phyloP scores from a whole-genome alignment of 2,113 vertebrate genomes.

The Laticauda laticaudata region DNA sequence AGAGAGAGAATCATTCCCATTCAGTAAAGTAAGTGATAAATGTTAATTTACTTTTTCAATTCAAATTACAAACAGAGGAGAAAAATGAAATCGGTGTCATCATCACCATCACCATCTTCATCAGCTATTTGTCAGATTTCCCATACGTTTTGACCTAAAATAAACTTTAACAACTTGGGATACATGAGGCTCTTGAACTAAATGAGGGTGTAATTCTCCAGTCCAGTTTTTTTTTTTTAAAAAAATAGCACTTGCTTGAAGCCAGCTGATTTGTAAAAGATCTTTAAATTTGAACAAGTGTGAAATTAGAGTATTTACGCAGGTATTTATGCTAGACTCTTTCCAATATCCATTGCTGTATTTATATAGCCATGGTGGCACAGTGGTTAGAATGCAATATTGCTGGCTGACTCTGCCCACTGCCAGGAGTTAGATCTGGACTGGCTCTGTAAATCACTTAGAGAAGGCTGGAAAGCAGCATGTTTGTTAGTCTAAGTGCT shows the following conservation, averaged over 20 bases:
- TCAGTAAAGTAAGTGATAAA: constrained; percentile 32
- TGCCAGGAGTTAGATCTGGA: background rate
- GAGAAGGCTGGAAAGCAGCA: background rate
- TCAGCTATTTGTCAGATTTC: constrained; percentile 14
- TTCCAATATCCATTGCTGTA: background rate
- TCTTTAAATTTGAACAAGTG: background rate
- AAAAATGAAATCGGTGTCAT: constrained; percentile 1
- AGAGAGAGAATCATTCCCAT: constrained; percentile 7
- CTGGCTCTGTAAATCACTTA: background rate
- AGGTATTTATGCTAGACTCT: background rate
- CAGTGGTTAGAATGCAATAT: background rate
- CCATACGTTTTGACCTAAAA: constrained; percentile 17
- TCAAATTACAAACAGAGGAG: background rate
- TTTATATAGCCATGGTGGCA: background rate
- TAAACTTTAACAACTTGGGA: background rate
- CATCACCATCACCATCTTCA: background rate
- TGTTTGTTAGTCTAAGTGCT: background rate
- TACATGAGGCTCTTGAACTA: background rate
- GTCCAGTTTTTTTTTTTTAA: background rate
- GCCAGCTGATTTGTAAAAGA: background rate
- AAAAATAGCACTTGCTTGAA: background rate
- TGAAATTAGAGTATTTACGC: background rate
- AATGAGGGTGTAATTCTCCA: background rate
- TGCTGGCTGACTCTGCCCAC: background rate
- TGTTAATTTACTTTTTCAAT: constrained; percentile 27